Conservation (phyloP, 2,888 invertebrate genomes). For the Agonopterix arenella region DNA sequence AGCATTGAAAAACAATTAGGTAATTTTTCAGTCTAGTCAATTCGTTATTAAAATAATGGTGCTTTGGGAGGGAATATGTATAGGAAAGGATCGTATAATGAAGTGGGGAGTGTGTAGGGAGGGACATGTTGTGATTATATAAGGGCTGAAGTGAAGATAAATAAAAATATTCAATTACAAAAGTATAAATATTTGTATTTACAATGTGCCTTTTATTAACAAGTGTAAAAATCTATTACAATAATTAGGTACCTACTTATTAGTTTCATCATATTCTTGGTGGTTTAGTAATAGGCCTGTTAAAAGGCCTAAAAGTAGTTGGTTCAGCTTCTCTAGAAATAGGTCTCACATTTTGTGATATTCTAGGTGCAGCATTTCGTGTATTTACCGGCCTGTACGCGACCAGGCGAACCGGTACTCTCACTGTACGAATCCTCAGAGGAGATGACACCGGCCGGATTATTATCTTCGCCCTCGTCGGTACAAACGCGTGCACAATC, state of each 20-base stretch:
- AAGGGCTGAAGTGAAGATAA: no score
- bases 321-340: constrained; percentile 45
- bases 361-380: constrained; percentile 19
- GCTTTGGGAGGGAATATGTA: no score
- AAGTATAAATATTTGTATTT: no score
- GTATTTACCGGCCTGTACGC: constrained; percentile 25
- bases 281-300: constrained; percentile 41
- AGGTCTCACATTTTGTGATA: constrained; percentile 29
- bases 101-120: no score
- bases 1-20: no score
- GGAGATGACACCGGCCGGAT: constrained; percentile 41
- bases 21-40: no score
- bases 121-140: no score
- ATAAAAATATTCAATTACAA: no score
- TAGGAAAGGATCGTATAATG: no score
- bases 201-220: no score
- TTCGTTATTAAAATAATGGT: no score
- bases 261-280: constrained; percentile 35
- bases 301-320: constrained; percentile 48
- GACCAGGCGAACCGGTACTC: constrained; percentile 27
- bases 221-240: no score
- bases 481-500: constrained; percentile 51
- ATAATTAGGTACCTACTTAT: background rate
- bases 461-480: constrained; percentile 47
- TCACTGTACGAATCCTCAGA: constrained; percentile 31